These are phyloP conservation scores for Phyllostomus discolor DNA, from an alignment of 2,113 vertebrate genomes.

Conservation along the genomic window DNA sequence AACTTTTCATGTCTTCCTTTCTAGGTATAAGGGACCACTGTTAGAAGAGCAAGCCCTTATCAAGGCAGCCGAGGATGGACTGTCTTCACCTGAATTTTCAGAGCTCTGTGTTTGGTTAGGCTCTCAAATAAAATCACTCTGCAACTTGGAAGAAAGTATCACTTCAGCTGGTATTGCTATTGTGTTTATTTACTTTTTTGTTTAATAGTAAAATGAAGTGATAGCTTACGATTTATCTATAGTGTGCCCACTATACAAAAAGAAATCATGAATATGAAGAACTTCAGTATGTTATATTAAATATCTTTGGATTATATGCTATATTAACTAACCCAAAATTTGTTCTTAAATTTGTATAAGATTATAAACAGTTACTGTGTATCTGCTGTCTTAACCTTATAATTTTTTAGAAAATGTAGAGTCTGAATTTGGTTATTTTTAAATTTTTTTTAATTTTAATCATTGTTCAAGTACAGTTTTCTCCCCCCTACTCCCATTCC, in stretches of 20 bases:
- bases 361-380: not conserved
- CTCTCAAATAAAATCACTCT: constrained; percentile 85
- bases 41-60: constrained; percentile 86
- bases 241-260: not conserved
- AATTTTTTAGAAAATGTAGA: not conserved
- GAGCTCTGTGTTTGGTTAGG: constrained; percentile 91
- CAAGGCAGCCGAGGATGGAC: constrained; percentile 85
- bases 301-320: constrained; percentile 1
- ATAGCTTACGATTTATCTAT: not conserved
- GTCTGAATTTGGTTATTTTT: constrained; percentile 33
- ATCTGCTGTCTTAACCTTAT: not conserved
- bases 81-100: constrained; percentile 88
- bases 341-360: constrained; percentile 7
- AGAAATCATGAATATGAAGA: not conserved
- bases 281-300: not conserved
- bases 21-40: constrained; percentile 89
- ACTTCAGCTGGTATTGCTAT: constrained; percentile 79
- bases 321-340: not conserved
- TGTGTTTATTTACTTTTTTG: constrained; percentile 1
- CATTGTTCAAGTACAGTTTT: too few species aligned
- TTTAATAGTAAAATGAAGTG: constrained; percentile 4
- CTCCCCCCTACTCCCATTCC: too few species aligned
- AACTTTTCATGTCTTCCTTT: constrained; percentile 7
- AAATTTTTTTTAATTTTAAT: too few species aligned
- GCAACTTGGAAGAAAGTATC: constrained; percentile 88